phyloP scores from a whole-genome alignment of 2,797 vertebrate genomes.

The Ptychadena robeensis region DNA sequence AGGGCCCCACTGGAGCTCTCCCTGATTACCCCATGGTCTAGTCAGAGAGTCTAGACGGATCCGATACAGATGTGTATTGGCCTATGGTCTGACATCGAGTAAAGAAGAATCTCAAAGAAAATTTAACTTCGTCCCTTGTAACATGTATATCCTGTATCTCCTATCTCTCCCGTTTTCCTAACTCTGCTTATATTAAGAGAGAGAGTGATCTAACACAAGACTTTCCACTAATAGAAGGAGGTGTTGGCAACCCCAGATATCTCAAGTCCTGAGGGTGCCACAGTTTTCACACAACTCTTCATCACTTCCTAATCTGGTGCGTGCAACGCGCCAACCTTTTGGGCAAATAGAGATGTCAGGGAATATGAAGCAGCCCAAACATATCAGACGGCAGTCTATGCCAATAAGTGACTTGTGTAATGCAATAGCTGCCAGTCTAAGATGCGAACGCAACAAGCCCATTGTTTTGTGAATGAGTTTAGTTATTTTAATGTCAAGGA shows the following conservation, averaged over 20 bases:
- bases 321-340: slow-evolving; percentile 39
- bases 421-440: slow-evolving; percentile 19
- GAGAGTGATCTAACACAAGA: no score
- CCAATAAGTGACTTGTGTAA: slow-evolving; percentile 28
- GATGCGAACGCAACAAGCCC: neutral
- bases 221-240: slow-evolving; percentile 13
- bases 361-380: slow-evolving; percentile 36
- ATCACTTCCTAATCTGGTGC: slow-evolving; percentile 47
- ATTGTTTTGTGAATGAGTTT: neutral
- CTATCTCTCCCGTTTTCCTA: no score
- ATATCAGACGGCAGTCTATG: slow-evolving; percentile 39
- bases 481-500: slow-evolving; percentile 4
- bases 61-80: no score
- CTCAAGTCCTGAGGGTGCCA: slow-evolving; percentile 26
- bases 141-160: no score
- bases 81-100: no score
- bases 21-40: no score
- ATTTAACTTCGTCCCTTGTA: no score
- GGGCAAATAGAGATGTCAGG: slow-evolving; percentile 46
- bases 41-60: no score
- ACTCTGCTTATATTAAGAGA: no score
- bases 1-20: no score
- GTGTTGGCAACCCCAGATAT: slow-evolving; percentile 41
- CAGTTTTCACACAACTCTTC: slow-evolving; percentile 40
- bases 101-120: no score